These are phyloP conservation scores for Cotesia glomerata DNA, from an alignment of 1,140 invertebrate species.

Conservation along the genomic window DNA sequence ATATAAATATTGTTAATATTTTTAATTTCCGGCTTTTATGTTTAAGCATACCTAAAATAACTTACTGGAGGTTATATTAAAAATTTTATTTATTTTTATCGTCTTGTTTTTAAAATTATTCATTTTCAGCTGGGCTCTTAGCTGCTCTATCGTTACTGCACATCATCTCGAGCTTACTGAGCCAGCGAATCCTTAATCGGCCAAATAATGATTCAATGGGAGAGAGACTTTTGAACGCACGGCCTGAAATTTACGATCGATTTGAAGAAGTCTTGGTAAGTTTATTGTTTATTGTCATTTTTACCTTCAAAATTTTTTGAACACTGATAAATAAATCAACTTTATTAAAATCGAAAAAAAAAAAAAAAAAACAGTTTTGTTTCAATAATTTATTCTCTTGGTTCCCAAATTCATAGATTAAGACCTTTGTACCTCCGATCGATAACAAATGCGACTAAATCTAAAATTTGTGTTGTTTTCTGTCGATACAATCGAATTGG, in stretches of 20 bases:
- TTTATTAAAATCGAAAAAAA: neutral
- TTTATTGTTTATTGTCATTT: conserved; percentile 8
- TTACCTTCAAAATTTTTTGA: neutral
- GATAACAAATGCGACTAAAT: no score
- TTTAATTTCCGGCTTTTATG: no score
- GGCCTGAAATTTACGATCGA: conserved; percentile 50
- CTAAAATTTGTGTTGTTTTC: no score
- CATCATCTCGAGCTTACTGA: conserved; percentile 44
- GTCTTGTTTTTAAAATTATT: conserved; percentile 3
- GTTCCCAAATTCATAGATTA: no score
- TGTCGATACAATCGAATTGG: no score
- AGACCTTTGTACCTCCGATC: no score
- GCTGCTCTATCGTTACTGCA: conserved; percentile 51
- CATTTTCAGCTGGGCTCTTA: conserved; percentile 50
- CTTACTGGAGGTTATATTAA: neutral
- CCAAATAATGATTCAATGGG: conserved; percentile 42
- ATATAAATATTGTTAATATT: no score
- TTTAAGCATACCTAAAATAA: no score
- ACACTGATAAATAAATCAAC: neutral
- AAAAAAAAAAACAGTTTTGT: no score
- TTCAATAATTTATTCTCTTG: no score
- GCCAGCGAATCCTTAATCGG: conserved; percentile 30
- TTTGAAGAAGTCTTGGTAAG: conserved; percentile 54
- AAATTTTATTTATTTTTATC: neutral
- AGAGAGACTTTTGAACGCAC: conserved; percentile 48